Evolutionary conservation across 2,888 invertebrate species (phyloP).

Genomic region (Cephus runcator): DNA sequence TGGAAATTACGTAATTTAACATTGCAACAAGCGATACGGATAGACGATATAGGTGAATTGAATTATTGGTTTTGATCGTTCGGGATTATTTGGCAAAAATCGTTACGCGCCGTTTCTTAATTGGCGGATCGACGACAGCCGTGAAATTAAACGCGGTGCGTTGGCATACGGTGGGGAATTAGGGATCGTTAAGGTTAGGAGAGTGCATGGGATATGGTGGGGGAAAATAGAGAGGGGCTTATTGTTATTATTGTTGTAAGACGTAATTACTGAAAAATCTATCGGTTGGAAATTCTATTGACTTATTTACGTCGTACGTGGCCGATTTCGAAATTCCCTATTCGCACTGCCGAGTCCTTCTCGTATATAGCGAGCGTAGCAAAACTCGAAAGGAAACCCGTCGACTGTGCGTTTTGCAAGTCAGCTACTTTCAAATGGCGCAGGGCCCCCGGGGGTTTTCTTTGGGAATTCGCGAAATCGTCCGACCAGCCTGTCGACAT

Average conservation of each 20-base stretch:
- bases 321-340: background rate
- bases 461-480: background rate
- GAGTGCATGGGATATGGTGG: background rate
- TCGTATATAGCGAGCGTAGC: background rate
- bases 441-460: slow-evolving; percentile 7
- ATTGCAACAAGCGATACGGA: background rate
- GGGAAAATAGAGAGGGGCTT: background rate
- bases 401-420: slow-evolving; percentile 14
- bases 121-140: background rate
- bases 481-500: background rate
- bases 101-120: background rate
- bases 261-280: background rate
- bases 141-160: background rate
- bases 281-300: background rate
- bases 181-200: background rate
- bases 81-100: background rate
- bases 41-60: background rate
- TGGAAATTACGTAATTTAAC: background rate
- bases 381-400: background rate
- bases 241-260: background rate
- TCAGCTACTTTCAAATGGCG: slow-evolving; percentile 20
- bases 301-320: background rate
- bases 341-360: background rate
- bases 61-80: no score
- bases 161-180: background rate